Conservation (phyloP, 2,888 invertebrate genomes). For the Synanthedon formicaeformis region DNA sequence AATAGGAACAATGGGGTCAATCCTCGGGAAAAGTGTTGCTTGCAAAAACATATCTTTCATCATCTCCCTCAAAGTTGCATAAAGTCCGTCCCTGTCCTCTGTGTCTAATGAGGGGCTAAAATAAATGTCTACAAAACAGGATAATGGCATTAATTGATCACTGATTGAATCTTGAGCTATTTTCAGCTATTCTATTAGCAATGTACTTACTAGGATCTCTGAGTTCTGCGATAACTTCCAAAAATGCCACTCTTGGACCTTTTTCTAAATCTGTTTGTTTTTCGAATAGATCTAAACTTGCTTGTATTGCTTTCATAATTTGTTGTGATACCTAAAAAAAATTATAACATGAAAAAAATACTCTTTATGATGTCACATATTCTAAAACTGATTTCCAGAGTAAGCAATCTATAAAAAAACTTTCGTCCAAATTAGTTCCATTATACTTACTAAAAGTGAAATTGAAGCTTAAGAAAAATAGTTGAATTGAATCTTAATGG, state of each 20-base stretch:
- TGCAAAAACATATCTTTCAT: conserved; percentile 83
- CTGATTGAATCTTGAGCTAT: background rate
- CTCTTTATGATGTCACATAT: too few relatives aligned
- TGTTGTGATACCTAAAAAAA: conserved; percentile 45
- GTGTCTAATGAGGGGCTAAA: conserved; percentile 81
- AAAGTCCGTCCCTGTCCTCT: conserved; percentile 75
- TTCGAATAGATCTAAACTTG: conserved; percentile 71
- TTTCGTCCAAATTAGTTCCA: background rate
- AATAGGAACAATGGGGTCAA: conserved; percentile 62
- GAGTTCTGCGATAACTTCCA: conserved; percentile 81
- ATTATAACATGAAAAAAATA: background rate
- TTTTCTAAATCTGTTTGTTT: conserved; percentile 71
- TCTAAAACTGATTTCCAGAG: too few relatives aligned
- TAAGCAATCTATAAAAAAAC: too few relatives aligned
- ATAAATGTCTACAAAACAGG: conserved; percentile 61
- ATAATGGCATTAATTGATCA: too few relatives aligned
- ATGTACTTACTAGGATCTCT: conserved; percentile 70
- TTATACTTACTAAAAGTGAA: too few relatives aligned
- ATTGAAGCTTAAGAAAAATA: too few relatives aligned
- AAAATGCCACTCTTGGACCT: conserved; percentile 74
- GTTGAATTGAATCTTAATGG: too few relatives aligned
- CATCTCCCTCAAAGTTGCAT: conserved; percentile 75
- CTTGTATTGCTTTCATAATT: conserved; percentile 52
- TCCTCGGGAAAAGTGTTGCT: conserved; percentile 77
- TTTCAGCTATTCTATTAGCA: background rate